Evolutionary conservation across 2,888 invertebrate genomes (phyloP), one percentile per base, ranked within the genome.

Genomic region (Mamestra brassicae): DNA sequence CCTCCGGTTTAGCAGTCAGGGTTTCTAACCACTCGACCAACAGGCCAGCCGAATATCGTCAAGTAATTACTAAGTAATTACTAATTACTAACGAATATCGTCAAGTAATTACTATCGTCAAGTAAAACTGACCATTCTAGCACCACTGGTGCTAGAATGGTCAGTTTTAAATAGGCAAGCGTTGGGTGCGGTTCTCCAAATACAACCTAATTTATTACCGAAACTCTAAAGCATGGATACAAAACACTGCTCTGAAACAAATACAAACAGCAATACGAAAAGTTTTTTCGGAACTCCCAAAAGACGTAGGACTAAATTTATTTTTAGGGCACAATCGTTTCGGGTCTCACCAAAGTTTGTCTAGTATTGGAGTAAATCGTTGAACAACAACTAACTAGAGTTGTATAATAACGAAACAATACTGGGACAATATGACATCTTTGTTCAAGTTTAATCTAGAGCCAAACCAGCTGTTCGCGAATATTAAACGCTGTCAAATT

Each of bases 401-500:
- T 42, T 17, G 58, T 68, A 60, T 76, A 65, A 60, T 65, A 61
- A 34, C 36, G 11, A 57, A 63, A 68, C 68, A 63, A 63, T 76
- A 72, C 36, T 66, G 55, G 11, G 50, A 74, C 74, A 74, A 45
- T 62, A 73, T 54, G 58, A 62, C 75, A 68, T 72, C 60, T 72
- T 73, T 38, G 69, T 77, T 76, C 71, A 72, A 70, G 80, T 82
- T 84, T 85, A 86, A 89, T 89, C 87, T 83, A 55, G 58, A 73
- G 81, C 69, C 57, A 71, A 68, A 76, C 71, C 89, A 88, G 85
- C 89, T 87, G 89, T 79, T 84, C 72, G 72, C 69, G 77, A 81
- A 83, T 85, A 81, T 83, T 74, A 80, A 74, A 63, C 63, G 74
- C 74, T 82, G 88, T 87, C 87, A 77, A 80, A 87, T 83, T 78